Base-by-base conservation (phyloP, 2,797 vertebrate species). In the Sebastes cheni region DNA sequence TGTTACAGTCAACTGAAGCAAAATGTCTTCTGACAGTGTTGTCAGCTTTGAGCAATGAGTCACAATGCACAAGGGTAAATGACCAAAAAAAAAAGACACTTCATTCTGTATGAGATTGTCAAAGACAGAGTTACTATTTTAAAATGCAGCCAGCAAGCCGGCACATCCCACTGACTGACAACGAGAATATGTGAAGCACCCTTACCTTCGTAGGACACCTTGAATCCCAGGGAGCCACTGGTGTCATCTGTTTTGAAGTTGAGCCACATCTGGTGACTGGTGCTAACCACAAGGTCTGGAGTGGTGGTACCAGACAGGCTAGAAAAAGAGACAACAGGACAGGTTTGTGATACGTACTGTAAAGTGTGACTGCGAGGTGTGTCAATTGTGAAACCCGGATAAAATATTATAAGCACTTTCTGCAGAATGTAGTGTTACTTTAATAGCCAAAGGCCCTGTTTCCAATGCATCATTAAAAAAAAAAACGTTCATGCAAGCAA, bases 241-340 rank as follows among this genome's bases (percentile, higher is more conserved):
- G 98, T 98, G 79, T 99, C 95, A 55, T 99, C 99, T 0, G 98
- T 99, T 95, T 98, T 98, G 94, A 99, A 99, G 85, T 99, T 98
- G 54, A 99, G 97, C 99, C 99, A 99, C 98, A 99, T 99, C 95
- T 99, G 98, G 90, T 98, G 97, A 89, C 97, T 97, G 68, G 98
- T 98, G 95, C 98, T 99, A 74, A 99, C 99, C 58, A 99, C 98
- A 13, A 99, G 97, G 89, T 99, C 99, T 8, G 99, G 99, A 74
- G 99, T 98, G 0, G 95, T 97, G 2, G 96, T 97, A 54, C 99
- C 99, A 65, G 99, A 99, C 72, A 99, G 95, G 88, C 99, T 99
- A 84, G 13, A 81, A 81, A 79, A 80, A 58, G 52, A 88, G 11
- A 88, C 6, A 46, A 59, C 2, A 79, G 7, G 20, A 79, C 34